Percentiles rank a stretch among this genome's conserved stretches.
Conservation (phyloP, 2,888 invertebrate species). For the Lepidocyrtinus sp. region DNA sequence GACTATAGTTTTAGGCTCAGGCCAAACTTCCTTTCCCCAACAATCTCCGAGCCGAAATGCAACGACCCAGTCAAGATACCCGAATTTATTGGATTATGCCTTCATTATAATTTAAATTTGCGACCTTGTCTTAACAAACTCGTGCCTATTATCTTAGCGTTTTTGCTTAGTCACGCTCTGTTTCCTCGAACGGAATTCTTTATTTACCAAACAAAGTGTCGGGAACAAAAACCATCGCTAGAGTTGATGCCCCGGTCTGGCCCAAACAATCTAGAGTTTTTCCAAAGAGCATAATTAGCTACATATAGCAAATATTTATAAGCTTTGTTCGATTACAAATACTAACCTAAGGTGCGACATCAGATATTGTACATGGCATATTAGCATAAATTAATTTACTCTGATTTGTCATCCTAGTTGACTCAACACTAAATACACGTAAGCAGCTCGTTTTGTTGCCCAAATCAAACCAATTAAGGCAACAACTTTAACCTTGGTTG, state of each 20-base stretch:
- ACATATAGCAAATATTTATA: slow-evolving; percentile 3
- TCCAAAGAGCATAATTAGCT: neutral
- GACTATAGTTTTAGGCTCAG: neutral
- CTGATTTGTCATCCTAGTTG: neutral
- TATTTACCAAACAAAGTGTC: neutral
- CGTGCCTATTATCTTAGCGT: neutral
- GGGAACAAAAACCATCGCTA: neutral
- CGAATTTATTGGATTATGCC: slow-evolving; percentile 42
- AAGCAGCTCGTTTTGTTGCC: neutral
- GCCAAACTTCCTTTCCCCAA: neutral
- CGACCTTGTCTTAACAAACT: neutral
- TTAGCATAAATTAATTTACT: neutral
- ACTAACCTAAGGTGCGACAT: slow-evolving; percentile 20
- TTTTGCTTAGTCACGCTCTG: neutral
- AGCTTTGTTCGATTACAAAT: slow-evolving; percentile 28
- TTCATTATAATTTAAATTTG: slow-evolving; percentile 31
- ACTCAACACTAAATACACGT: neutral
- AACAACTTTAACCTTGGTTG: neutral
- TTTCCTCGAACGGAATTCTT: neutral
- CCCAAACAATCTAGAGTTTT: too few species aligned
- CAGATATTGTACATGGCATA: neutral
- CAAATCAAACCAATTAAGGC: neutral
- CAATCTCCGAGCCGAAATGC: neutral
- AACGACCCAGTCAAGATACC: neutral
- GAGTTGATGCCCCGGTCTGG: neutral